Percentiles rank a stretch among this genome's conserved stretches.
Evolutionary conservation across 2,113 vertebrate species (phyloP).

Genomic region (Carollia perspicillata): DNA sequence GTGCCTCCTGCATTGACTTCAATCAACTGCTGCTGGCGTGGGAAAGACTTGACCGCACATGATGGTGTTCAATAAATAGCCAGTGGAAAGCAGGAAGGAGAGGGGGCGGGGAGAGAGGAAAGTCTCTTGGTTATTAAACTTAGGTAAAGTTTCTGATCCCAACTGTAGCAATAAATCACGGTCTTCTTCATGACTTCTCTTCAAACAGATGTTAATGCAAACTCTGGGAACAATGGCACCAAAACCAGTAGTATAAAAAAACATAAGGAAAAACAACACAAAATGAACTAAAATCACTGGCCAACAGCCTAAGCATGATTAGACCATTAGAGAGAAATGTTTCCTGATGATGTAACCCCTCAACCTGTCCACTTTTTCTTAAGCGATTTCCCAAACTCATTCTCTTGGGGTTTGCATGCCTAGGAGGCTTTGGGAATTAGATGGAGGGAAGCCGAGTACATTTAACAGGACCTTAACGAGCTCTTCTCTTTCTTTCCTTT

Average conservation of each 20-base stretch:
- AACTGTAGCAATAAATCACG: not conserved
- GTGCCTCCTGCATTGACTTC: not conserved
- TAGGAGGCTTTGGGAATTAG: constrained; percentile 13
- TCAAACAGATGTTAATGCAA: not conserved
- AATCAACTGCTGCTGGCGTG: not conserved
- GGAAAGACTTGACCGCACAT: not conserved
- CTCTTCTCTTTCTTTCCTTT: not conserved
- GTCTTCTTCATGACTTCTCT: not conserved
- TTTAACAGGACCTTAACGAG: constrained; percentile 4
- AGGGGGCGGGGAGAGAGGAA: not conserved
- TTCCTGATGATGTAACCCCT: fast-evolving
- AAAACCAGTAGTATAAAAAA: not conserved
- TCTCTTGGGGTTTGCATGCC: not conserved
- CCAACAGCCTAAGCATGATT: not conserved
- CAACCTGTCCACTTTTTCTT: not conserved
- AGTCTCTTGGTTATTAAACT: not conserved
- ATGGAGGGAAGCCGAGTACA: not conserved
- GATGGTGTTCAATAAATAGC: not conserved
- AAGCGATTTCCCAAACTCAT: not conserved
- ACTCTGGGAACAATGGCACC: not conserved
- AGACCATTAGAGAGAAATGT: not conserved
- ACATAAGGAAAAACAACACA: not conserved
- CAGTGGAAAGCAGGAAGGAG: not conserved
- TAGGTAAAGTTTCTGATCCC: not conserved
- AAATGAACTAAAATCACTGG: not conserved